Percentiles rank a stretch among this genome's conserved stretches.
Evolutionary conservation across 2,888 invertebrate species (phyloP).

Genomic region (Phengaris alcon): DNA sequence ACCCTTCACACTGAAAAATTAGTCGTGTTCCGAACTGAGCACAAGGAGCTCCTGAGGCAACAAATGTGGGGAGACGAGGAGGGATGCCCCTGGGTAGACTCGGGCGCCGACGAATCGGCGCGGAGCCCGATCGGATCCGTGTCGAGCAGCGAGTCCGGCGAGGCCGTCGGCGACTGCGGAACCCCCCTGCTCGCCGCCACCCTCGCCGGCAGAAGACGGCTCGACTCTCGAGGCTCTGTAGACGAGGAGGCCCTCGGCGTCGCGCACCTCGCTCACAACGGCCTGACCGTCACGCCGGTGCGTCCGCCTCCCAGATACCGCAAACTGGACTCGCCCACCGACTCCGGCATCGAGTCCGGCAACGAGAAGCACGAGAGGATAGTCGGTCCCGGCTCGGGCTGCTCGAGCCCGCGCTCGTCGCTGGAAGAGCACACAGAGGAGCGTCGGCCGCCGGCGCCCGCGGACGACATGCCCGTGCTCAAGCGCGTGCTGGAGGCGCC

Average conservation of each 20-base stretch:
- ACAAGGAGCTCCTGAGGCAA: constrained; percentile 89
- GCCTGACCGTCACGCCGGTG: constrained; percentile 86
- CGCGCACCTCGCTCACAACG: constrained; percentile 84
- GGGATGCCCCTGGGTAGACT: constrained; percentile 86
- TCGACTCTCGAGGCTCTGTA: constrained; percentile 86
- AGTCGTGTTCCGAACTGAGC: constrained; percentile 94
- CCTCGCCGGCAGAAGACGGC: constrained; percentile 87
- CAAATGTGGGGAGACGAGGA: constrained; percentile 89
- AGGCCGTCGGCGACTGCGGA: constrained; percentile 85
- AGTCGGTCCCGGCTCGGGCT: constrained; percentile 84
- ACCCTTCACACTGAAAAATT: constrained; percentile 97
- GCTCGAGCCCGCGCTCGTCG: constrained; percentile 91
- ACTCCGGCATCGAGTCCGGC: constrained; percentile 95
- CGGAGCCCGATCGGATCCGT: constrained; percentile 93
- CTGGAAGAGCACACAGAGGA: constrained; percentile 88
- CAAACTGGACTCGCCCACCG: constrained; percentile 93
- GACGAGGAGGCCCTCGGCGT: constrained; percentile 88
- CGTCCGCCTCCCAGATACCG: constrained; percentile 84
- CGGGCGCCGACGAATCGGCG: constrained; percentile 86
- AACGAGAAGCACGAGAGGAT: constrained; percentile 91
- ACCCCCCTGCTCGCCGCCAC: constrained; percentile 85
- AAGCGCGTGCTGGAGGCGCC: constrained; percentile 95
- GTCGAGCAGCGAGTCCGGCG: constrained; percentile 91
- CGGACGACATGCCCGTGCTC: constrained; percentile 95
- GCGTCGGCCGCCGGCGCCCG: constrained; percentile 78